Evolutionary conservation across 1,140 invertebrate species (phyloP), one percentile per base, ranked within the genome.

Genomic region (Drosophila pseudoananassae): DNA sequence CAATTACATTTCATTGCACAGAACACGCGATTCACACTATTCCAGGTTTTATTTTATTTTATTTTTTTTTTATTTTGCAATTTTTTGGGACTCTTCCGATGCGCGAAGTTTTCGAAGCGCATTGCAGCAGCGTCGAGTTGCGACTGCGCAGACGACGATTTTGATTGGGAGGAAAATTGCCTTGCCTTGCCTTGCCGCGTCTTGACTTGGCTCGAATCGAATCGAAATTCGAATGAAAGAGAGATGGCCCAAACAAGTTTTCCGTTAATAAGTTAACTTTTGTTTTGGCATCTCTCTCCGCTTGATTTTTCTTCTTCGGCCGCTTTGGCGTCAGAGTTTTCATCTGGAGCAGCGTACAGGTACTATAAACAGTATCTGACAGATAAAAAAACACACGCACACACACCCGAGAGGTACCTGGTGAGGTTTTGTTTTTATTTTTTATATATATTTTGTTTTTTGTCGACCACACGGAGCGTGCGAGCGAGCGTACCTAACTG

Each of bases 401-500:
- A 40, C 31, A 38, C 57, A 66, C 52, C 33, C 47, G 40, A 17
- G 40, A 4, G 40, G 14, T 9, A 6, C 14, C n/a, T 27, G 65
- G 31, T 38, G 33, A 15, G 33, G 14, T 20, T 12, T 71, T 60
- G 59, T 45, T 65, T 75, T 40, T 52, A 40, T 47, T 49, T 46
- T 12, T 73, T 60, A 53, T 45, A 36, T 36, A 36, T 36, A 36
- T 57, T 75, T 40, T 52, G 38, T 47, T 49, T 46, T 64, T 52
- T 58, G 70, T 47, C 78, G 78, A 78, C 65, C 78, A 85, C 74
- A 83, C 71, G 75, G 68, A 83, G 61, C 83, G 83, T 82, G 78
- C 83, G 82, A 82, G 82, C 83, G 83, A 82, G 65, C 74, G 74
- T 77, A 82, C 78, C 72, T 78, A 78, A 84, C 81, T 85, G 78